Percentiles rank a stretch among this genome's conserved stretches.
phyloP scores from a whole-genome alignment of 2,113 vertebrate species.

The Podiceps cristatus region DNA sequence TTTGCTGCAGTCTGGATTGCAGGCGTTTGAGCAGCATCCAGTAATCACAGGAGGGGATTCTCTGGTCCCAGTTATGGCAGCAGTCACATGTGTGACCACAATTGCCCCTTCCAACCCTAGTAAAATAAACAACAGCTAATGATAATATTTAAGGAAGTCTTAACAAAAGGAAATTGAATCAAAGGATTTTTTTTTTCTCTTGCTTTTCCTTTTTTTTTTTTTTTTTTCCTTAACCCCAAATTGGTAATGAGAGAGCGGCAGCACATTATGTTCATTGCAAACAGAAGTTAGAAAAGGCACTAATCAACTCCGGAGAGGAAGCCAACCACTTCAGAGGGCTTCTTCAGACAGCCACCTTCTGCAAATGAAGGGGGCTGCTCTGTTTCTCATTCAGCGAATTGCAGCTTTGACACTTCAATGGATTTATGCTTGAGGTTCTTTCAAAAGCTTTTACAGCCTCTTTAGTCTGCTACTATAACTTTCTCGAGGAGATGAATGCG shows the following conservation, averaged over 20 bases:
- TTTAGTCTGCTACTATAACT: not conserved
- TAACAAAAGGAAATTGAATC: not conserved
- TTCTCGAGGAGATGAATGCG: rapidly evolving
- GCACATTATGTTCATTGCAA: not conserved
- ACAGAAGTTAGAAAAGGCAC: not conserved
- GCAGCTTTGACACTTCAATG: not conserved
- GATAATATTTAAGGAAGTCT: not conserved
- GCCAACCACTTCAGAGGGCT: not conserved
- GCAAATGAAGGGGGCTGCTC: not conserved
- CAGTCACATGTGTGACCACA: not conserved
- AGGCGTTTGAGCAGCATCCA: not conserved
- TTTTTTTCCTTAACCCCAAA: not conserved
- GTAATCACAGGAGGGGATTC: not conserved
- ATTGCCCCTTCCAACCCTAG: not conserved
- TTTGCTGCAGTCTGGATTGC: not conserved
- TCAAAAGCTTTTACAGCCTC: not conserved
- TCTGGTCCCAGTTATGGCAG: not conserved
- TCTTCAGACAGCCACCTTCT: not conserved
- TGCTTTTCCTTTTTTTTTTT: too few species aligned
- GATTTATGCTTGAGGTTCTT: not conserved
- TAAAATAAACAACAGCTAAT: not conserved
- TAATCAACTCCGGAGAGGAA: not conserved
- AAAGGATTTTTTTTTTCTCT: not conserved
- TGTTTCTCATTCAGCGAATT: not conserved
- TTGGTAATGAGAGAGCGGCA: not conserved